Conservation (phyloP, 2,797 vertebrate species). For the Periophthalmus magnuspinnatus region DNA sequence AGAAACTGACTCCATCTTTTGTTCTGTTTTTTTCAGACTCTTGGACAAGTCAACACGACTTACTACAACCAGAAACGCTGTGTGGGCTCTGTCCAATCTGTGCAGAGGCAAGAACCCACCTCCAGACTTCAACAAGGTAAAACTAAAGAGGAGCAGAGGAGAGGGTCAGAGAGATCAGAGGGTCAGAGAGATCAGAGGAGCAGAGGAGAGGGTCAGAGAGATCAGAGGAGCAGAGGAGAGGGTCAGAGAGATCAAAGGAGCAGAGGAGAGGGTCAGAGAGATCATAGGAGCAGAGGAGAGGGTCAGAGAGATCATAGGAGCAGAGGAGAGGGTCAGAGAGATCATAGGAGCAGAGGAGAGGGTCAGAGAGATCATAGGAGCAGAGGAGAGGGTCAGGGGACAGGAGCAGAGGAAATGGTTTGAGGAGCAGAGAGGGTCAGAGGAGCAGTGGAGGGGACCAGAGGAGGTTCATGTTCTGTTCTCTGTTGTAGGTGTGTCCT, state of each 20-base stretch:
- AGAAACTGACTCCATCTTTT: too few species aligned
- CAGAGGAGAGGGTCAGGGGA: background rate
- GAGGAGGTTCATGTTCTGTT: background rate
- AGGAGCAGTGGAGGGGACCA: too few species aligned
- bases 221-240: background rate
- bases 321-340: too few species aligned
- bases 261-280: too few species aligned
- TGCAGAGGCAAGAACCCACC: constrained; percentile 98
- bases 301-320: too few species aligned
- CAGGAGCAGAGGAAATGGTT: too few species aligned
- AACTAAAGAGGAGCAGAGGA: background rate
- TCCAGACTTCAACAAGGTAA: constrained; percentile 94
- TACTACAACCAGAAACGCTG: constrained; percentile 97
- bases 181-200: too few species aligned
- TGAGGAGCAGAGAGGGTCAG: background rate
- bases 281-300: too few species aligned
- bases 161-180: background rate
- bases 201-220: too few species aligned
- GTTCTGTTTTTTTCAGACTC: constrained; percentile 85
- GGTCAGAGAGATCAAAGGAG: too few species aligned
- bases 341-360: too few species aligned
- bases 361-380: too few species aligned
- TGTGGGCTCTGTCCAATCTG: constrained; percentile 97
- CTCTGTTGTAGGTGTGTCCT: constrained; percentile 85
- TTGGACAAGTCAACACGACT: constrained; percentile 95